These are phyloP conservation scores for Emydocephalus ijimae DNA, from an alignment of 2,113 vertebrate genomes.

Conservation along the genomic window DNA sequence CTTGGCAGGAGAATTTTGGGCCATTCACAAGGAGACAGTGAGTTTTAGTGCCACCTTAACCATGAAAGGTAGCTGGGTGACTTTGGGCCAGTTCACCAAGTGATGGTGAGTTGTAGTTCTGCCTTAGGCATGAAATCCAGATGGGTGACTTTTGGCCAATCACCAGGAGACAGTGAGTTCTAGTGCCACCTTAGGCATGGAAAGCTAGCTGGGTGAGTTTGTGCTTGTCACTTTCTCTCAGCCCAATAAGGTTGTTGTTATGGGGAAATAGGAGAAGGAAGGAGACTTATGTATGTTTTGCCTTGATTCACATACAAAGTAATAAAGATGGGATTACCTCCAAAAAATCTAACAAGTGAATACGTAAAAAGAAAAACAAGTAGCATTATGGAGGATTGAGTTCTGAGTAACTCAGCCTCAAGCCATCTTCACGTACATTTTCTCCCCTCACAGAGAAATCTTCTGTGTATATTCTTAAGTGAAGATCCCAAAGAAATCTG, in stretches of 20 bases:
- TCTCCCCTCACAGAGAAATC: not conserved
- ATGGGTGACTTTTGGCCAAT: not conserved
- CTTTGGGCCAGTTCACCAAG: no score
- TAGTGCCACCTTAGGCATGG: not conserved
- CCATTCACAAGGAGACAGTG: no score
- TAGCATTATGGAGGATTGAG: not conserved
- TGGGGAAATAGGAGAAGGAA: no score
- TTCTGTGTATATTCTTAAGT: not conserved
- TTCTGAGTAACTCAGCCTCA: not conserved
- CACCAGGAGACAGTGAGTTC: not conserved
- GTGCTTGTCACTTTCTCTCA: no score
- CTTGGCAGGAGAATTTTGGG: no score
- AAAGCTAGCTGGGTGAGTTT: not conserved
- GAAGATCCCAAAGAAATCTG: not conserved
- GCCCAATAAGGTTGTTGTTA: no score
- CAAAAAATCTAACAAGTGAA: no score
- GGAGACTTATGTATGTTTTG: no score
- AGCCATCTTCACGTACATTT: not conserved
- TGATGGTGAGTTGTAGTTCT: not conserved
- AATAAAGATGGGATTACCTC: no score
- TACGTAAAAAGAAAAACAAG: not conserved
- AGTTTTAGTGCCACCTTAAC: no score
- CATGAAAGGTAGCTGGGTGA: no score
- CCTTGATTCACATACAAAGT: no score
- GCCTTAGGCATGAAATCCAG: not conserved